Conservation (phyloP, 2,888 invertebrate species). For the Meganola albula region DNA sequence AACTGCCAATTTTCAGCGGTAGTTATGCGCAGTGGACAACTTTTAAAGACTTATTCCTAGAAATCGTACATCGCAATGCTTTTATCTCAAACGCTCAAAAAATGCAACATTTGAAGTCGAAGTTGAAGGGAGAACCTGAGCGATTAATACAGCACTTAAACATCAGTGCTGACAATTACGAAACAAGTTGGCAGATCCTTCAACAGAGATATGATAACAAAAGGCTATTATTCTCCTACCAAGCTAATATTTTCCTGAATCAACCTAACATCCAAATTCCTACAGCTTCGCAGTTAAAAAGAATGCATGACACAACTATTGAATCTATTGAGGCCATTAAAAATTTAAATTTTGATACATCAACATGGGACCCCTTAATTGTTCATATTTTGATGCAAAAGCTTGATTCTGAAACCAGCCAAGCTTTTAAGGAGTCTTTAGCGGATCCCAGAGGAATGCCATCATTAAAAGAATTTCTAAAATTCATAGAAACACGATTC, state of each 20-base stretch:
- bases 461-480: too few species aligned
- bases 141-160: constrained; percentile 16
- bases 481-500: too few species aligned
- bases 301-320: constrained; percentile 15
- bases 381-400: constrained; percentile 3
- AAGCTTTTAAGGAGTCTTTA: too few species aligned
- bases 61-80: not conserved
- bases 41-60: constrained; percentile 8
- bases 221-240: constrained; percentile 13
- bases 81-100: constrained; percentile 13
- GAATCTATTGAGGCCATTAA: constrained; percentile 19
- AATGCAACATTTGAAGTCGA: constrained; percentile 18
- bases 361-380: constrained; percentile 12
- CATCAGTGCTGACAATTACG: constrained; percentile 17
- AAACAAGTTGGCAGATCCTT: not conserved
- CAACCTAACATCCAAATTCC: not conserved
- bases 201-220: not conserved
- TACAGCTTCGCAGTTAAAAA: constrained; percentile 2
- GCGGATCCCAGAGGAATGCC: too few species aligned
- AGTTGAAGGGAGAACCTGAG: constrained; percentile 14
- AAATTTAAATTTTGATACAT: constrained; percentile 17
- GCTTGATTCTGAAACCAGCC: constrained; percentile 3
- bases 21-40: constrained; percentile 10
- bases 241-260: constrained; percentile 14
- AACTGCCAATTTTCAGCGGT: constrained; percentile 8